Percentiles rank a stretch among this genome's conserved stretches.
These are phyloP conservation scores for Labrus mixtus DNA, from an alignment of 2,113 vertebrate species.

Conservation along the genomic window DNA sequence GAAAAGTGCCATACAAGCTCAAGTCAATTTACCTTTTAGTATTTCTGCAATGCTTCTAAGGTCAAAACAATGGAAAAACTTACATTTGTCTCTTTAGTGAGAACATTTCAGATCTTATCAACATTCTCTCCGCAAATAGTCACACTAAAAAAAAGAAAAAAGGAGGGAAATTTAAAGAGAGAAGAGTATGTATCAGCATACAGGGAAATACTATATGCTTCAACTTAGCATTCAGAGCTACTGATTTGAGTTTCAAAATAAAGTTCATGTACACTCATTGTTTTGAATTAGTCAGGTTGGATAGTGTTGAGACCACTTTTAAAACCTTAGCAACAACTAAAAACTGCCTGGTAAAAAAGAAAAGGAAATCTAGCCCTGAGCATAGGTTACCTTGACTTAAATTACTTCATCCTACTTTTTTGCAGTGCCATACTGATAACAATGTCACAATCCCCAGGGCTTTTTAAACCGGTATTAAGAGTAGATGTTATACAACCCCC, in stretches of 20 bases:
- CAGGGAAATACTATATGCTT: too few species aligned
- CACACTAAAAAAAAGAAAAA: too few species aligned
- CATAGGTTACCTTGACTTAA: background rate
- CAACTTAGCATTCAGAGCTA: too few species aligned
- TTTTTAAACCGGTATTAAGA: slow-evolving; percentile 22
- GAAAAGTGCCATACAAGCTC: too few species aligned
- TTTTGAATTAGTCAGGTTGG: too few species aligned
- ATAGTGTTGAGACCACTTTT: too few species aligned
- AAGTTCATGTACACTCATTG: too few species aligned
- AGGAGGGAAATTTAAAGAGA: too few species aligned
- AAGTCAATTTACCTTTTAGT: too few species aligned
- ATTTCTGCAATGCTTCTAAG: background rate
- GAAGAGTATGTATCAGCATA: too few species aligned
- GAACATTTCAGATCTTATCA: background rate
- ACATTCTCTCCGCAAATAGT: too few species aligned
- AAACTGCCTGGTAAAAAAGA: background rate
- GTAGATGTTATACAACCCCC: background rate
- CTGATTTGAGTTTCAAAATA: too few species aligned
- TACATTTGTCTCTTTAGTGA: background rate
- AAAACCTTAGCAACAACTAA: background rate
- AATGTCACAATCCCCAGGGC: background rate
- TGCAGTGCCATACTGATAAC: background rate
- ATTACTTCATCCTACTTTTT: background rate
- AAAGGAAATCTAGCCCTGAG: background rate
- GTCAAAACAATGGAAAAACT: background rate